Percentiles rank a stretch among this genome's conserved stretches.
Conservation (phyloP, 2,113 vertebrate genomes). For the Burhinus oedicnemus region DNA sequence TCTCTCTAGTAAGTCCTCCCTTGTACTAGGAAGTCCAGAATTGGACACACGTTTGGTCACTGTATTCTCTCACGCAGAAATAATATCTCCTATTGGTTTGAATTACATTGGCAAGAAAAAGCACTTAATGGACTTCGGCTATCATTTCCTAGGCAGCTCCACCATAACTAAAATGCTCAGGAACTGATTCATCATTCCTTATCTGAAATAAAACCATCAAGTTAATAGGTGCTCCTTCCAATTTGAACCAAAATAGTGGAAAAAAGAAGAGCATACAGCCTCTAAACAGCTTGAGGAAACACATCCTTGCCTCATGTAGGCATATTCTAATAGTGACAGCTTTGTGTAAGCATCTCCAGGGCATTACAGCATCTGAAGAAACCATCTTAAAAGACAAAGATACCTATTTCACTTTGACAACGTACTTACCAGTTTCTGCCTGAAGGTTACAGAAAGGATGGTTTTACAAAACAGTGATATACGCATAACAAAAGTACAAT, state of each 20-base stretch:
- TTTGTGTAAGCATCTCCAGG: constrained; percentile 4
- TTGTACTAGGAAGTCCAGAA: not conserved
- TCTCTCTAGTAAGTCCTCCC: not conserved
- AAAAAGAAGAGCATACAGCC: not conserved
- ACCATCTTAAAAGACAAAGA: not conserved
- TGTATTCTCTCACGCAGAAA: not conserved
- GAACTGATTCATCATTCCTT: not conserved
- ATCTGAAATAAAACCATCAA: not conserved
- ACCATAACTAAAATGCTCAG: not conserved
- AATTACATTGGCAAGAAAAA: not conserved
- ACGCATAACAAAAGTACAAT: not conserved
- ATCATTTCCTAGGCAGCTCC: not conserved
- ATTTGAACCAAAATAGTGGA: not conserved
- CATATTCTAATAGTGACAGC: not conserved
- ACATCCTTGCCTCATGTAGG: not conserved
- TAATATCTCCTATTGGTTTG: not conserved
- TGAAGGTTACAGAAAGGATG: not conserved
- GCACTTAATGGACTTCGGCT: not conserved
- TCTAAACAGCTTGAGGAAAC: not conserved
- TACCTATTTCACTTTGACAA: not conserved
- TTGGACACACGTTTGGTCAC: not conserved
- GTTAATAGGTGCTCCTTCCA: not conserved
- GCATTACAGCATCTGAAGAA: not conserved
- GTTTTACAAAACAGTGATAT: not conserved
- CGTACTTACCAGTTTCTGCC: not conserved